Percentiles rank a stretch among this genome's conserved stretches.
Evolutionary conservation across 2,113 vertebrate species (phyloP).

Genomic region (Octodon degus): DNA sequence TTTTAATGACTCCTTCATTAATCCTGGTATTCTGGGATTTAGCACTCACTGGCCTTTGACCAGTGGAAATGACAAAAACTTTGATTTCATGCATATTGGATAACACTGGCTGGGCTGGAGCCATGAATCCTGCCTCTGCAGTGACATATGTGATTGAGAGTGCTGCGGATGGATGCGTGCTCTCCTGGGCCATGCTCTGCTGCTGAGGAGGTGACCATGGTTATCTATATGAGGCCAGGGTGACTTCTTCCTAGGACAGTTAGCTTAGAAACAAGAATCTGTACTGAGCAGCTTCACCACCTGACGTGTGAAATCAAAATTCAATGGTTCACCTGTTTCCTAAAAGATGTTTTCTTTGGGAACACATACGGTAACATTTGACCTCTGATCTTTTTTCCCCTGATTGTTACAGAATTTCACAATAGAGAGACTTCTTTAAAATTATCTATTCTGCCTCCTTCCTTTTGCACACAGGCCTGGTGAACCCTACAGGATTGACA

Average conservation of each 20-base stretch:
- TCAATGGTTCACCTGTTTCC: neutral
- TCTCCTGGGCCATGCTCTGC: neutral
- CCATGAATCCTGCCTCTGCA: slow-evolving; percentile 63
- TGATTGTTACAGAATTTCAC: slow-evolving; percentile 11
- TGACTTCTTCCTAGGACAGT: slow-evolving; percentile 28
- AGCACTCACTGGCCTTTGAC: slow-evolving; percentile 73
- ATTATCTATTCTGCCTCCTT: neutral
- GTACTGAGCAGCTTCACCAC: neutral
- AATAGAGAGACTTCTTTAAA: neutral
- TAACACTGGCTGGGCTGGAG: neutral
- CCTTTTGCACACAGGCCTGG: neutral
- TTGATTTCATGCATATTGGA: slow-evolving; percentile 74
- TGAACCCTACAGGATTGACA: neutral
- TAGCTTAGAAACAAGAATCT: neutral
- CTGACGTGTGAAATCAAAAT: slow-evolving; percentile 18
- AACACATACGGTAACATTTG: neutral
- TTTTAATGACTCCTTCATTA: slow-evolving; percentile 79
- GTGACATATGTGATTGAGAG: neutral
- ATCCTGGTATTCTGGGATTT: slow-evolving; percentile 76
- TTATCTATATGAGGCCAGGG: slow-evolving; percentile 65
- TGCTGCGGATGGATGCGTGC: slow-evolving; percentile 8
- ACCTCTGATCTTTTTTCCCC: slow-evolving; percentile 13
- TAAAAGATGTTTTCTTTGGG: slow-evolving; percentile 30
- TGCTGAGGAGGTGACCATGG: neutral
- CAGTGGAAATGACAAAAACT: slow-evolving; percentile 72